Conservation (phyloP, 2,797 vertebrate genomes). For the Halcyon badia region DNA sequence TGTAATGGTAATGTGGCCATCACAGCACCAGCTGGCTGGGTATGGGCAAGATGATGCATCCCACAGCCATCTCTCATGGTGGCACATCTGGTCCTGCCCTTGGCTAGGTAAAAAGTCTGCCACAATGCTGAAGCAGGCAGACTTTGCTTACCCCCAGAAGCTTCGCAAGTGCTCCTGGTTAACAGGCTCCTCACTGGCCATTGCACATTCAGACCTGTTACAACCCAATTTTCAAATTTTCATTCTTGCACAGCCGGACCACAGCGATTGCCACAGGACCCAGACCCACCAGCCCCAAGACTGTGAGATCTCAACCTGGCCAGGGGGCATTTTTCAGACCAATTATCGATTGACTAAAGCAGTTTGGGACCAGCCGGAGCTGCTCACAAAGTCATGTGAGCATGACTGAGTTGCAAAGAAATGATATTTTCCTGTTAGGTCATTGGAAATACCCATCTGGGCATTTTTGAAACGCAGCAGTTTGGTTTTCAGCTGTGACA, state of each 20-base stretch:
- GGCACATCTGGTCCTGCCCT: not conserved
- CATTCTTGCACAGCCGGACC: not conserved
- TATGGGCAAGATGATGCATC: not conserved
- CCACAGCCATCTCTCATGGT: not conserved
- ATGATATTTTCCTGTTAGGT: not conserved
- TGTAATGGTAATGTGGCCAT: not conserved
- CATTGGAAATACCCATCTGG: conserved; percentile 60
- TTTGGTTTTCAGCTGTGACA: not conserved
- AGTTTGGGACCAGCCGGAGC: conserved; percentile 17
- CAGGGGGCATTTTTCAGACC: not conserved
- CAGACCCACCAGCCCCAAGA: accelerated
- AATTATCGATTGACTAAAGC: not conserved
- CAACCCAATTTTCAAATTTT: not conserved
- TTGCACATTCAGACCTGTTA: not conserved
- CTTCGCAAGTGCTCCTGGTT: accelerated
- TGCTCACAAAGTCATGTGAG: not conserved
- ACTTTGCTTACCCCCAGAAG: not conserved
- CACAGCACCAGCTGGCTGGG: not conserved
- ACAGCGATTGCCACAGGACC: accelerated
- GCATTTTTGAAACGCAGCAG: not conserved
- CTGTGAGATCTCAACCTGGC: not conserved
- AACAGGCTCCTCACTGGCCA: not conserved
- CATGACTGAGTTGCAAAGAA: not conserved
- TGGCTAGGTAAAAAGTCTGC: not conserved
- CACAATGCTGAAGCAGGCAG: not conserved